Base-by-base conservation (phyloP, 2,888 invertebrate species). In the Syrista parreyssii region DNA sequence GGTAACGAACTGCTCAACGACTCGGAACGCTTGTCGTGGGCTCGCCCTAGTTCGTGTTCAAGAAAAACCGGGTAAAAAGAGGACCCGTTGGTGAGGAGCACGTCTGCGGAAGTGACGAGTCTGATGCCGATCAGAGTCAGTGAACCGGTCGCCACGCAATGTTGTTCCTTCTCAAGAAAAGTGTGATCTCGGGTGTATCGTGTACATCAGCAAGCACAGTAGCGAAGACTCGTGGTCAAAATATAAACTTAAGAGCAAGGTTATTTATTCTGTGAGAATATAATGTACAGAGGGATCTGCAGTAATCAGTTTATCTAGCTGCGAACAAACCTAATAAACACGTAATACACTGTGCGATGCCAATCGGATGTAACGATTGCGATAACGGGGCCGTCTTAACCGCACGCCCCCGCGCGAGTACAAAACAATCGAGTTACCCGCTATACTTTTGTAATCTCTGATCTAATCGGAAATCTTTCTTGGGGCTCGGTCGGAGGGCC, bases 371-470 rank as follows among this genome's bases (percentile, higher is more conserved):
- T 77, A 76, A 15, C 73, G 32, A 71, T 71, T 33, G 71, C 71
- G 71, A 71, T 71, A 71, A 71, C 71, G 71, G 71, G 31, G 76
- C 78, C 74, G 76, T 76, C 73, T 55, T 71, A 35, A 75, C 74
- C 74, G 72, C 76, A 77, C 71, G 68, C 76, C 75, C 78, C 75
- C 75, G 75, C 77, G 68, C 76, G 68, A 76, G 75, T 75, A 77
- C 74, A 82, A 79, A 79, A 82, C 79, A 80, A 83, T 82, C 82
- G 82, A 80, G 78, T 76, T 74, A 77, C 71, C 77, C 81, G 80
- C 82, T 84, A 80, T 83, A 83, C 83, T 83, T 82, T 83, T 82
- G 84, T 83, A 83, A 86, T 87, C 85, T 82, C 34, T 30, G 79
- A 79, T 79, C 78, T 78, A 76, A 76, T 23, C 69, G 30, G 69